Base-by-base conservation (phyloP, 2,888 invertebrate species). In the Scelioninae gen. 2 region DNA sequence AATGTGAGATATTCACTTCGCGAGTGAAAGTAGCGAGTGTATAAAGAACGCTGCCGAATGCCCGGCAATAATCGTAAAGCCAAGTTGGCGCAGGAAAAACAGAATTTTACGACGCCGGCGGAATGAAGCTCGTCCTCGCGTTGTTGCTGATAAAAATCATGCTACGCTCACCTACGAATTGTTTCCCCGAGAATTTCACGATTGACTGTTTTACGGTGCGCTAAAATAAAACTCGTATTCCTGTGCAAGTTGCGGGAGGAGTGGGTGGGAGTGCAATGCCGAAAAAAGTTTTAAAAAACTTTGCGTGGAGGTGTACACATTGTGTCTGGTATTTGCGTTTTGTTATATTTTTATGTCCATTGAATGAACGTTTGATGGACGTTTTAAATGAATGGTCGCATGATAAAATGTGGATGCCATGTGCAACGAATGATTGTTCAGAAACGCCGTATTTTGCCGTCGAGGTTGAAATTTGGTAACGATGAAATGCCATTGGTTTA, bases 11-110 rank as follows among this genome's bases (percentile, higher is more conserved):
- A 55, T 53, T 63, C 37, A 57, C 68, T 53, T 63, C 37, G 61
- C 68, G 63, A 74, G 78, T 77, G 78, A 78, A 78, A 77, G 78
- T 77, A 76, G 74, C 63, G 43, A 39, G 18, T 39, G 53, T 55
- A 41, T 61, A 72, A 72, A 67, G 67, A 67, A 55, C 61, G 65
- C 60, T 65, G 60, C 60, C 53, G 53, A 75, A 73, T 70, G 74
- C 64, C 57, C 37, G 39, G 72, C 60, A 65, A 74, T 74, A 75
- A 75, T 74, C 72, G 72, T 74, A 75, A 74, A 77, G 64, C 35
- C 25, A 61, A 55, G 67, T 57, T 41, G 53, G 55, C 55, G 52
- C 39, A 28, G 50, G 57, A 57, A 45, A 50, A 57, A 70, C 48
- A 35, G n/a, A 3, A 13, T 55, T 71, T 71, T 71, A 71, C 53